Evolutionary conservation across 2,888 invertebrate species (phyloP).

Genomic region (Brachynemurus nebulosus): DNA sequence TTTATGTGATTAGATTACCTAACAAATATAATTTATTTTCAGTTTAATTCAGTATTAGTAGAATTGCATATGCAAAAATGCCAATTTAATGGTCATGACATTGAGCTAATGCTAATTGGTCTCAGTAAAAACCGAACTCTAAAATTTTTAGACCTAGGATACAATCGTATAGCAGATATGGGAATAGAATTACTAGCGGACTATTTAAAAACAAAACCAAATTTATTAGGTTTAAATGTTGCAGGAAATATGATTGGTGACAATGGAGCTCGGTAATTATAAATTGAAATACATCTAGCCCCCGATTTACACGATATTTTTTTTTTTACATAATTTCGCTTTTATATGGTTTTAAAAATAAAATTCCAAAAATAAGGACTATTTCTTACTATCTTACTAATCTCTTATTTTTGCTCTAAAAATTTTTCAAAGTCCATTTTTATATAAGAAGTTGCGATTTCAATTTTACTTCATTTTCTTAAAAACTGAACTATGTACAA

Average conservation of each 20-base stretch:
- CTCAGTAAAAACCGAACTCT: slow-evolving; percentile 36
- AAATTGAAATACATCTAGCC: neutral
- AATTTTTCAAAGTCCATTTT: no score
- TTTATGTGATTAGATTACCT: no score
- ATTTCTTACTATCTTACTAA: no score
- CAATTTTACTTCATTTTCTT: no score
- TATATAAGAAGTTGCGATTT: no score
- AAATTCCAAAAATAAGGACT: neutral
- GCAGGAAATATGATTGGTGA: slow-evolving; percentile 41
- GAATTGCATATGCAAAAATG: slow-evolving; percentile 47
- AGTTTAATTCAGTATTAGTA: slow-evolving; percentile 32
- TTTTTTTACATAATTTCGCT: slow-evolving; percentile 6
- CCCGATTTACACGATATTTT: slow-evolving; percentile 1
- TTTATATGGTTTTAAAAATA: no score
- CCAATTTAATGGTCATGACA: slow-evolving; percentile 42
- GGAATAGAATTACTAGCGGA: slow-evolving; percentile 39
- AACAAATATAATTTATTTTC: slow-evolving; percentile 11
- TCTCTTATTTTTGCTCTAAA: no score
- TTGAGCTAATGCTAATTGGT: slow-evolving; percentile 40
- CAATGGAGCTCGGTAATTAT: slow-evolving; percentile 35
- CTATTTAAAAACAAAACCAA: slow-evolving; percentile 38
- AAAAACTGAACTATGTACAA: no score
- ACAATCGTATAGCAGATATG: slow-evolving; percentile 44
- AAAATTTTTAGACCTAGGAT: slow-evolving; percentile 42
- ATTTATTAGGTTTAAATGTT: slow-evolving; percentile 37